A percentile compares a stretch with the other conserved stretches of the same genome.
Conservation (phyloP, 2,113 vertebrate genomes). For the Psilopogon haemacephalus region DNA sequence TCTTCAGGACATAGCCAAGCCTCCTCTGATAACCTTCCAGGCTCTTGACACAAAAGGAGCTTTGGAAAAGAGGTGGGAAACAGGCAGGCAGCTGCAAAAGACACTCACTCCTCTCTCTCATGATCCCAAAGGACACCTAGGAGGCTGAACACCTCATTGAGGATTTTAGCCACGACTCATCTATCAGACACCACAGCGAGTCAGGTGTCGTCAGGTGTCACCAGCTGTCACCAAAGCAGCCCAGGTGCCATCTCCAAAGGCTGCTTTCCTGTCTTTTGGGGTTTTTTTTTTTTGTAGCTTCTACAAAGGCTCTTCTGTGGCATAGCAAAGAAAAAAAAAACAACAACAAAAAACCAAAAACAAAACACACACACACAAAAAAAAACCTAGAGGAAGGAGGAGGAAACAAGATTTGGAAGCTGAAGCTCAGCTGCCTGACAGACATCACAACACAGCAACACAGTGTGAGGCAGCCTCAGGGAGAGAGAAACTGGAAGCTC, state of each 20-base stretch:
- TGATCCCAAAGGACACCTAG: background rate
- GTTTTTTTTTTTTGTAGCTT: background rate
- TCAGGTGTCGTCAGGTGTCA: background rate
- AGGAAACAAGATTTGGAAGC: background rate
- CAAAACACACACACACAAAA: too few relatives aligned
- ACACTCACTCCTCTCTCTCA: rapidly evolving
- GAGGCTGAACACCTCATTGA: background rate
- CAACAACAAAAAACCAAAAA: too few relatives aligned
- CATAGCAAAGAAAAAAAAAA: rapidly evolving
- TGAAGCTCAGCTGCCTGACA: background rate
- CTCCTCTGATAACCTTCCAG: background rate
- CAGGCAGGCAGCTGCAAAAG: background rate
- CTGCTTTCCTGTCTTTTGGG: too few relatives aligned
- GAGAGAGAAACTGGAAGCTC: background rate
- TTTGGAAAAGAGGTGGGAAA: background rate
- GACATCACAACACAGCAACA: background rate
- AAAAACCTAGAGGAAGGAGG: background rate
- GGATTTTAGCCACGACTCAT: background rate
- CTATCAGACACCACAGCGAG: rapidly evolving
- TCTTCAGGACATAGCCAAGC: background rate
- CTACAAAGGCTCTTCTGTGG: background rate
- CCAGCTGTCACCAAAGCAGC: background rate
- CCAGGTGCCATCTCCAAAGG: background rate
- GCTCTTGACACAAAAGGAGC: background rate
- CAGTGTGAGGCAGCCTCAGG: background rate